These are phyloP conservation scores for Peromyscus attwateri DNA, from an alignment of 2,797 vertebrate species.

Conservation along the genomic window DNA sequence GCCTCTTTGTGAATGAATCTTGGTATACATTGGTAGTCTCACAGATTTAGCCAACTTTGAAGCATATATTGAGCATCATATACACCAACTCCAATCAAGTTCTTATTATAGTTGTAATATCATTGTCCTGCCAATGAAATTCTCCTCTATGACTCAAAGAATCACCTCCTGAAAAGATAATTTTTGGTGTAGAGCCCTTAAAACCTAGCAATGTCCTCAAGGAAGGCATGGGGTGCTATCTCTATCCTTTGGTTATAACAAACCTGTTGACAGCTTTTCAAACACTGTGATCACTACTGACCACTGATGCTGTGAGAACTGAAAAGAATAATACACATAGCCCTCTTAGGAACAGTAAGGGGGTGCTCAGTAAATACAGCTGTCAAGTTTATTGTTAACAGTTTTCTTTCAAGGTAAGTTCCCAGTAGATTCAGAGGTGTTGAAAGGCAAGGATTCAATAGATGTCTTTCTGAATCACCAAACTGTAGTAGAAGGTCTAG, in stretches of 20 bases:
- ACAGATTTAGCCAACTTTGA: not conserved
- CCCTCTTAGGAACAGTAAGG: not conserved
- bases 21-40: not conserved
- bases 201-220: not conserved
- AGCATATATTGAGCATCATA: not conserved
- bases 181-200: not conserved
- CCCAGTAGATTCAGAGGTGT: not conserved
- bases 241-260: not conserved
- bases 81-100: not conserved
- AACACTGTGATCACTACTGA: not conserved
- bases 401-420: not conserved
- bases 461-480: not conserved
- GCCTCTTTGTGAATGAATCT: not conserved
- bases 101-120: not conserved
- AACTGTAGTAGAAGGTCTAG: not conserved
- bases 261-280: not conserved
- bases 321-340: not conserved
- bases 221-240: not conserved
- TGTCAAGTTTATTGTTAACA: not conserved
- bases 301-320: not conserved
- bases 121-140: not conserved
- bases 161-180: not conserved
- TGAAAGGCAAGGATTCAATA: not conserved
- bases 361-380: not conserved
- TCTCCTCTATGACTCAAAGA: not conserved